These are phyloP conservation scores for Gambelia wislizenii DNA, from an alignment of 2,797 vertebrate species.

Conservation along the genomic window DNA sequence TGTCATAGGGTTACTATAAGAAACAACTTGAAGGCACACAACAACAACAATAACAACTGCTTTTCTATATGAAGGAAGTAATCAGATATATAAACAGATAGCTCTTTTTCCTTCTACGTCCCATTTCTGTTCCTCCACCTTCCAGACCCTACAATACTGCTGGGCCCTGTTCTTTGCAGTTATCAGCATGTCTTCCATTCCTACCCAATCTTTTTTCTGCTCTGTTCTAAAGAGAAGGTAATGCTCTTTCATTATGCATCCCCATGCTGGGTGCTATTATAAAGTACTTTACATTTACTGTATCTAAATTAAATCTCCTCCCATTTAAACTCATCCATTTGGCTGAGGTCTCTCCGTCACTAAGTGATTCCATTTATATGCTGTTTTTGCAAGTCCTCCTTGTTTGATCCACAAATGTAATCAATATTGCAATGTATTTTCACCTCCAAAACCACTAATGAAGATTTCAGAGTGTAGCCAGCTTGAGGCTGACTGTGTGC, in stretches of 20 bases:
- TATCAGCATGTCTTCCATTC: neutral
- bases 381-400: slow-evolving; percentile 30
- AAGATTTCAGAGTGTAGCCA: slow-evolving; percentile 57
- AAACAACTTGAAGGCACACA: no score
- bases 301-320: slow-evolving; percentile 61
- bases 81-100: neutral
- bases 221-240: neutral
- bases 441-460: slow-evolving; percentile 38
- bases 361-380: slow-evolving; percentile 54
- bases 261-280: slow-evolving; percentile 27
- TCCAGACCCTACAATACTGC: neutral
- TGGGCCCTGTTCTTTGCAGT: neutral
- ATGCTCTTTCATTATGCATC: neutral
- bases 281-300: slow-evolving; percentile 42
- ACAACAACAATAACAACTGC: no score
- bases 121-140: neutral
- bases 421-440: slow-evolving; percentile 53
- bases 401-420: slow-evolving; percentile 25
- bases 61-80: no score
- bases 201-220: neutral
- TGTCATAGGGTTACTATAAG: no score
- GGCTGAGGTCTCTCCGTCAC: slow-evolving; percentile 25
- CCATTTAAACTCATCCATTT: slow-evolving; percentile 32
- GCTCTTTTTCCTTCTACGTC: neutral
- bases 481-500: slow-evolving; percentile 52